A percentile compares a stretch with the other conserved stretches of the same genome.
Conservation (phyloP, 2,888 invertebrate genomes). For the Euplagia quadripunctaria region DNA sequence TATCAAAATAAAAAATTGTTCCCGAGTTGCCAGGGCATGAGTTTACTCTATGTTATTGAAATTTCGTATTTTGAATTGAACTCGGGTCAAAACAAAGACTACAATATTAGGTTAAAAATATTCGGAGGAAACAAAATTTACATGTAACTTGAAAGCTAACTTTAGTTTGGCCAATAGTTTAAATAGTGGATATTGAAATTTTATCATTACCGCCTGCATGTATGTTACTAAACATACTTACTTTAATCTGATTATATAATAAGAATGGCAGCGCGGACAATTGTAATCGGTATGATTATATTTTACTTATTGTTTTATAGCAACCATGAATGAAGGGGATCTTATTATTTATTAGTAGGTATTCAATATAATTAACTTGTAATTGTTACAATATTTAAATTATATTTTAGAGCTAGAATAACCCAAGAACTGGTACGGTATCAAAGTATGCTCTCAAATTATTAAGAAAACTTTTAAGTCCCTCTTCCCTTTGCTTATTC, state of each 20-base stretch:
- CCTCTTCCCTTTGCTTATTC: neutral
- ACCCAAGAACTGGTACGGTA: neutral
- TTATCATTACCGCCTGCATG: neutral
- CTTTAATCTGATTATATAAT: slow-evolving; percentile 60
- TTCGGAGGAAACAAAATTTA: neutral
- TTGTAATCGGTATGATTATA: slow-evolving; percentile 66
- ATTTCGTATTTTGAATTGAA: slow-evolving; percentile 1
- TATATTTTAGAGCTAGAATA: neutral
- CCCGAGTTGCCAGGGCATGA: no score
- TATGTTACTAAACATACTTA: neutral
- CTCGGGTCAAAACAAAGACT: no score
- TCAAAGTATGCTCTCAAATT: neutral
- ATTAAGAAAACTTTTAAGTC: neutral
- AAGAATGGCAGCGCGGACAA: slow-evolving; percentile 71
- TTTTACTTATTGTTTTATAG: slow-evolving; percentile 2
- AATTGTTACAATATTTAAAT: neutral
- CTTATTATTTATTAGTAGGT: neutral
- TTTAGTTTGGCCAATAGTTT: neutral
- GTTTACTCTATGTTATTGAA: neutral
- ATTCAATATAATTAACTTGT: neutral
- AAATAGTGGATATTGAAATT: neutral
- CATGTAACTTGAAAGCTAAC: neutral
- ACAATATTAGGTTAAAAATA: no score
- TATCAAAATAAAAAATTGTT: no score
- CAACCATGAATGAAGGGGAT: neutral